Percentiles rank a stretch among this genome's conserved stretches.
Evolutionary conservation across 1,140 invertebrate genomes (phyloP).

Genomic region (Cyclargus thomasi): DNA sequence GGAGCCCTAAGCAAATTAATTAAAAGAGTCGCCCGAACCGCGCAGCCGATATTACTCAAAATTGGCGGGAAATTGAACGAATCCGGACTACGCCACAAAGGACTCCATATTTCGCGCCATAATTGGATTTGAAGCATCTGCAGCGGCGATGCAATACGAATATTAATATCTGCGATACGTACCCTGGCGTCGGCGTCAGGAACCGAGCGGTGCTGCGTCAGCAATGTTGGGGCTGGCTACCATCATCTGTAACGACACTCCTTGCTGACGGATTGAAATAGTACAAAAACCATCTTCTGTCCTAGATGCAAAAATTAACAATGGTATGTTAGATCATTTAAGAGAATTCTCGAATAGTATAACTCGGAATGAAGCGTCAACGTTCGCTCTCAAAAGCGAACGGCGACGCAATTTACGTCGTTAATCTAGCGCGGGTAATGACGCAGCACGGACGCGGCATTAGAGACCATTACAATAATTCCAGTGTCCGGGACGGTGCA

Average conservation of each 20-base stretch:
- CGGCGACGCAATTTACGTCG: not conserved
- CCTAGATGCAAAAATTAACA: no score
- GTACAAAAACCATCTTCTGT: no score
- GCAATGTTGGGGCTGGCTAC: no score
- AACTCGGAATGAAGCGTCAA: not conserved
- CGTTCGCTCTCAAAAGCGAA: no score
- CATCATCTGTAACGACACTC: no score
- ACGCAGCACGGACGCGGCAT: not conserved
- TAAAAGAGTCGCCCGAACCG: constrained; percentile 5
- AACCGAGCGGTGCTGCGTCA: no score
- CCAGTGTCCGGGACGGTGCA: not conserved
- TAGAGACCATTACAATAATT: not conserved
- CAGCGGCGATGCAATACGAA: constrained; percentile 22
- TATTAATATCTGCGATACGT: constrained; percentile 17
- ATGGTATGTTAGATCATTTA: no score
- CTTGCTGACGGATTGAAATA: no score
- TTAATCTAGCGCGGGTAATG: not conserved
- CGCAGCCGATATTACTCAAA: constrained; percentile 12
- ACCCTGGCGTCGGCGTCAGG: not conserved
- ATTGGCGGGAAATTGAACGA: constrained; percentile 21
- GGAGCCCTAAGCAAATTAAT: constrained; percentile 15
- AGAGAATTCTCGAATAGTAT: no score
- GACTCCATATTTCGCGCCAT: constrained; percentile 18
- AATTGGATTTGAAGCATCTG: constrained; percentile 26
- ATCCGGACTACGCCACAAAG: constrained; percentile 23